Evolutionary conservation across 2,888 invertebrate genomes (phyloP), one percentile per base, ranked within the genome.

Genomic region (Leptinotarsa peninsularis): DNA sequence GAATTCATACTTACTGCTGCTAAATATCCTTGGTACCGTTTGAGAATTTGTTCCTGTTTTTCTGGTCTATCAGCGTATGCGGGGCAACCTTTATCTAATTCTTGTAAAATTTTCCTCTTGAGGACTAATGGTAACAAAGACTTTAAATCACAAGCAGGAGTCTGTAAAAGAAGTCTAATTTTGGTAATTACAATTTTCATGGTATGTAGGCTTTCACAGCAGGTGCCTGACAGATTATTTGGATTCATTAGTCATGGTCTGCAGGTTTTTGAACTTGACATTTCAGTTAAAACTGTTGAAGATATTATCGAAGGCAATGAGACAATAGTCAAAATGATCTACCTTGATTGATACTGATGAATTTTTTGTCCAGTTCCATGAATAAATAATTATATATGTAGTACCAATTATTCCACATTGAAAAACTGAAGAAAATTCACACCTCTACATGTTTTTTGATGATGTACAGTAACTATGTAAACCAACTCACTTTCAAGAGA

Each of bases 111-210:
- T 87, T 95, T 92, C 81, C 96, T 92, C 87, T 98, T 98, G 66
- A 99, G 86, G 84, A 93, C 93, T 81, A 98, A 89, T 3, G 97
- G 97, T 81, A 99, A 88, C 84, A 93, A 89, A 0, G 98, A 98
- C 82, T 93, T 93, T 73, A 99, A 90, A 89, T 99, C 98, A 87
- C 96, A 95, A 15, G 98, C 97, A 77, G 94, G 93, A 15, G 97
- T 97, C 93, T 97, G 84, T 70, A 89, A 89, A 60, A 21, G 54
- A 76, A 76, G 43, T 43, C 3, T 43, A 10, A 43, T 43, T 43
- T 43, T 43, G 13, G 10, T 43, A 43, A 10, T 43, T 33, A 33
- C 33, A 43, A 43, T 10, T 43, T 43, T 43, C 43, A 43, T 43
- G 43, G 43, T 43, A 43, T 43, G 0, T 13, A 43, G 43, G 43